A percentile compares a stretch with the other conserved stretches of the same genome.
phyloP scores from a whole-genome alignment of 1,140 invertebrate species.

The Drosophila ambigua region DNA sequence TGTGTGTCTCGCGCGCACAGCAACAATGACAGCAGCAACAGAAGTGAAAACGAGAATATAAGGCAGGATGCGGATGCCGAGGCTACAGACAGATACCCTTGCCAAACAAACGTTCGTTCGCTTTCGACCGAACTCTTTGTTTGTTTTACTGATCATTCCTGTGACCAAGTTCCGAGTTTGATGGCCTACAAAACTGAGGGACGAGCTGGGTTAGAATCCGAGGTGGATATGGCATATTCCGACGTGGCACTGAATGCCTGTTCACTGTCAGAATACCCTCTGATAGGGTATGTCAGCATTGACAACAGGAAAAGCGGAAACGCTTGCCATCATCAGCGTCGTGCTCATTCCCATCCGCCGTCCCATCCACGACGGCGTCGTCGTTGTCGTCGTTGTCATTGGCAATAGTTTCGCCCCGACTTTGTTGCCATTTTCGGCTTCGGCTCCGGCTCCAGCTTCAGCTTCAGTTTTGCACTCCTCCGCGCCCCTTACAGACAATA shows the following conservation, averaged over 20 bases:
- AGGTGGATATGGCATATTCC: too few relatives aligned
- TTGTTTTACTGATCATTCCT: too few relatives aligned
- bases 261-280: too few relatives aligned
- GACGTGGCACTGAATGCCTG: too few relatives aligned
- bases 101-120: too few relatives aligned
- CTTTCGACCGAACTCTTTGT: too few relatives aligned
- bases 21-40: constrained; percentile 27
- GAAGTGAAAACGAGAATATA: constrained; percentile 14
- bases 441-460: constrained; percentile 36
- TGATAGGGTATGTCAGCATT: constrained; percentile 12
- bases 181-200: too few relatives aligned
- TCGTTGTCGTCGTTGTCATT: constrained; percentile 67
- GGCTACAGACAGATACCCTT: not conserved
- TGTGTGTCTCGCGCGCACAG: constrained; percentile 62
- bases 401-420: constrained; percentile 72
- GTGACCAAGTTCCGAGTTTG: too few relatives aligned
- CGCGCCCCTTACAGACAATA: constrained; percentile 59
- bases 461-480: constrained; percentile 28
- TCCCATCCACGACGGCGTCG: constrained; percentile 28
- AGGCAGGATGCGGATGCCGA: not conserved
- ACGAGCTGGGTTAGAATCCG: too few relatives aligned
- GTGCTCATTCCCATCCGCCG: constrained; percentile 45
- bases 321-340: constrained; percentile 76
- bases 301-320: constrained; percentile 62
- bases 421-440: constrained; percentile 69